Conservation (phyloP, 23 tunicate genomes). For the Diplosoma virens region DNA sequence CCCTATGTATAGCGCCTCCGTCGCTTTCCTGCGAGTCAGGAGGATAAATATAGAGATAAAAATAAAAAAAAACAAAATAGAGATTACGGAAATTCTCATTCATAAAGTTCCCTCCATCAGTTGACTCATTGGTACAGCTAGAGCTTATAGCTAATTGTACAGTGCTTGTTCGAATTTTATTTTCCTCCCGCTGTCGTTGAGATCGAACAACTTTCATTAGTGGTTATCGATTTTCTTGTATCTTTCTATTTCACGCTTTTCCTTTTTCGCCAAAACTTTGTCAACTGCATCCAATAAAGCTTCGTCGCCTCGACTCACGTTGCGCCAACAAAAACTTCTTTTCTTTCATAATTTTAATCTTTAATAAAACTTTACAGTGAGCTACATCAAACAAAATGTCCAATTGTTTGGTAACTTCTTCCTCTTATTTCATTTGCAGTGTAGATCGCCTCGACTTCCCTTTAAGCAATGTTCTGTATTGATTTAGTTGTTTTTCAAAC, state of each 20-base stretch:
- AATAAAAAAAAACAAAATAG: too few species aligned
- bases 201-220: not conserved
- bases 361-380: not conserved
- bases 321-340: slow-evolving; percentile 3
- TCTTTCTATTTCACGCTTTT: not conserved
- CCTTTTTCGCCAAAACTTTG: not conserved
- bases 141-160: not conserved
- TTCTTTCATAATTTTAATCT: not conserved
- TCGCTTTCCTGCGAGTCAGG: too few species aligned
- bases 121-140: not conserved
- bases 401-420: not conserved
- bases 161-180: not conserved
- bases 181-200: not conserved
- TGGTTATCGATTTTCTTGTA: too few species aligned
- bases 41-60: too few species aligned
- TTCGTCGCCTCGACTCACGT: not conserved
- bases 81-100: not conserved
- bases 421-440: not conserved
- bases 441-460: slow-evolving; percentile 1
- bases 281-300: not conserved
- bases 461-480: not conserved
- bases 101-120: not conserved
- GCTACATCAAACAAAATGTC: slow-evolving; percentile 15
- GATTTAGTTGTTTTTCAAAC: slow-evolving; percentile 1
- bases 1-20: too few species aligned